Percentiles rank a stretch among this genome's conserved stretches.
phyloP scores from a whole-genome alignment of 2,797 vertebrate species.

The Macropus fuliginosus region DNA sequence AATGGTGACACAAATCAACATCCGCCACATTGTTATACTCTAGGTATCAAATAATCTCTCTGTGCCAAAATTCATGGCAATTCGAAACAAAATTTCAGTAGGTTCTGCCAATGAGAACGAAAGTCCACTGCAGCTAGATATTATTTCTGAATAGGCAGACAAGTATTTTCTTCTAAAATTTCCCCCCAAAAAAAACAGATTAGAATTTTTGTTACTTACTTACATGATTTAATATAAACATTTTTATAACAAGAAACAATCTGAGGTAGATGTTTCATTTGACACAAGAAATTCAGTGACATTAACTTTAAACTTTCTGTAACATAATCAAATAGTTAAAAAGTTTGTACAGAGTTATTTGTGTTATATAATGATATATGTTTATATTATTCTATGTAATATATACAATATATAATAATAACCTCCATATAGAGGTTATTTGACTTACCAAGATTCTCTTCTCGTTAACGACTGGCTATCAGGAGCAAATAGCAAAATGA shows the following conservation, averaged over 20 bases:
- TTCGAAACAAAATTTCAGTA: slow-evolving; percentile 21
- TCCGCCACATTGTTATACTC: slow-evolving; percentile 35
- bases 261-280: not conserved
- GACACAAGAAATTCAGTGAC: not conserved
- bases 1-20: slow-evolving; percentile 24
- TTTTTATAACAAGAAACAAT: not conserved
- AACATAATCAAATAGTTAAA: not conserved
- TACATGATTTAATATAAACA: not conserved
- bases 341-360: not conserved
- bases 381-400: too few species aligned
- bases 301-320: not conserved
- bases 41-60: slow-evolving; percentile 11
- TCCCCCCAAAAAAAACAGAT: rapidly evolving
- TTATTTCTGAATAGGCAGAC: slow-evolving; percentile 37
- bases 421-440: not conserved
- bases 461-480: not conserved
- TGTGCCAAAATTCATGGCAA: slow-evolving; percentile 46
- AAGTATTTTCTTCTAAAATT: slow-evolving; percentile 1
- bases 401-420: too few species aligned
- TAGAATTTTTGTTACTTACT: not conserved
- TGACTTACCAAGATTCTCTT: slow-evolving; percentile 24
- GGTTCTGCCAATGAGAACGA: slow-evolving; percentile 11
- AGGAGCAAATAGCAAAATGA: not conserved
- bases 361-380: too few species aligned
- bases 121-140: not conserved